These are phyloP conservation scores for Kryptolebias marmoratus DNA, from an alignment of 2,113 vertebrate species.

Conservation along the genomic window DNA sequence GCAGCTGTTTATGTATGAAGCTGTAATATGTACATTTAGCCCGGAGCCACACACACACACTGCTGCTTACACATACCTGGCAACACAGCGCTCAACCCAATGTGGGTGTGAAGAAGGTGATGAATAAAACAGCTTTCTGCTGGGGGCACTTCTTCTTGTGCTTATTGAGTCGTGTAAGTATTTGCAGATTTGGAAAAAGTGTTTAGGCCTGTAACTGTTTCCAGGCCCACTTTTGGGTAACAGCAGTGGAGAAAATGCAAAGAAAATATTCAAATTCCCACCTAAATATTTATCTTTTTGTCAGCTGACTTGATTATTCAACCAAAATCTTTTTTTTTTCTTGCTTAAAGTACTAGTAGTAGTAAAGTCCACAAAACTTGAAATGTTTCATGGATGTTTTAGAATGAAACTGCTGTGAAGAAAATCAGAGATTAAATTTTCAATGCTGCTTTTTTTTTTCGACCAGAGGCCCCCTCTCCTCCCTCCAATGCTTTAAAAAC, in stretches of 20 bases:
- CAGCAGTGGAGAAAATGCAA: neutral
- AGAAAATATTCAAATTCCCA: neutral
- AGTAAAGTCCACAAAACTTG: too few relatives aligned
- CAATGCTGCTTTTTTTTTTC: too few relatives aligned
- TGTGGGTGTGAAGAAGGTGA: neutral
- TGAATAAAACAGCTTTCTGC: neutral
- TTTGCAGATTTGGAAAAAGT: neutral
- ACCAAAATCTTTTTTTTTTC: neutral
- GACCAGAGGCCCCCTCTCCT: too few relatives aligned
- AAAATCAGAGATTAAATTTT: too few relatives aligned
- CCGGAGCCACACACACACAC: constrained; percentile 15
- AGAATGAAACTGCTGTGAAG: neutral
- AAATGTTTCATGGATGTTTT: too few relatives aligned
- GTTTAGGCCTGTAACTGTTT: neutral
- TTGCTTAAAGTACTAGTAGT: neutral
- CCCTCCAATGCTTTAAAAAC: too few relatives aligned
- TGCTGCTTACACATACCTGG: constrained; percentile 9
- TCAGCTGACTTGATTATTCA: neutral
- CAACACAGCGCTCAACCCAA: neutral
- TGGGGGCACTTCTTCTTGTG: neutral
- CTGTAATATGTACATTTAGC: constrained; percentile 25
- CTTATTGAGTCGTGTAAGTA: constrained; percentile 10
- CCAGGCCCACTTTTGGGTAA: neutral
- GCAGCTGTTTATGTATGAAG: constrained; percentile 53
- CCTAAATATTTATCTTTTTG: neutral